Evolutionary conservation across 1,140 invertebrate species (phyloP).

Genomic region (Trissolcus basalis): DNA sequence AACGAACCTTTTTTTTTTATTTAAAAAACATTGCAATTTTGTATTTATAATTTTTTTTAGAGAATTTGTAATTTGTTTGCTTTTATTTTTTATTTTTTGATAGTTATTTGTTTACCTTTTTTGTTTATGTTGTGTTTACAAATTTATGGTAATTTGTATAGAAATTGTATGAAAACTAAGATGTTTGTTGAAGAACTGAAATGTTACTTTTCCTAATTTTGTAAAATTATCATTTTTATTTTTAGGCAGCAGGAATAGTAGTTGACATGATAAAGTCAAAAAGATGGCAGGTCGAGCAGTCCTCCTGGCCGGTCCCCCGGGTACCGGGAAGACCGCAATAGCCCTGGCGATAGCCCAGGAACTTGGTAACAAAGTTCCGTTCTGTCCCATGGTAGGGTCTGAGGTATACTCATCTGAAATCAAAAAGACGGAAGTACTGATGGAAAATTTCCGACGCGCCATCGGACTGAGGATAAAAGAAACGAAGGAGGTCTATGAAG

Average conservation of each 20-base stretch:
- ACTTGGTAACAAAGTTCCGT: constrained; percentile 98
- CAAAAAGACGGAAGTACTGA: constrained; percentile 99
- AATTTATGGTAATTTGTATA: too few species aligned
- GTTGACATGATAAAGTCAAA: constrained; percentile 97
- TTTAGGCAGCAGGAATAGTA: constrained; percentile 94
- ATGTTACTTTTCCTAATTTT: too few species aligned
- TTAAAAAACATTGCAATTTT: too few species aligned
- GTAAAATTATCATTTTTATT: constrained; percentile 4
- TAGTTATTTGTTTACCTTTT: too few species aligned
- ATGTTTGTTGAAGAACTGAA: not conserved
- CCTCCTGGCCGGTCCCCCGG: constrained; percentile 96
- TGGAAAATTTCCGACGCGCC: constrained; percentile 99
- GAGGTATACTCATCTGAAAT: constrained; percentile 99
- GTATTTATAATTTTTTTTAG: too few species aligned
- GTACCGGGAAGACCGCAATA: constrained; percentile 99
- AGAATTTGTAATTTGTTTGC: too few species aligned
- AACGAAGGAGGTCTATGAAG: constrained; percentile 99
- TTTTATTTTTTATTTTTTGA: too few species aligned
- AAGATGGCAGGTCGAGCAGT: constrained; percentile 99
- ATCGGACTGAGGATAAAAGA: constrained; percentile 97
- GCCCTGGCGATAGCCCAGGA: constrained; percentile 99
- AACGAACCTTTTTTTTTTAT: too few species aligned
- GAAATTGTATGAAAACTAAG: too few species aligned
- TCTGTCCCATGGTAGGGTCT: constrained; percentile 99
- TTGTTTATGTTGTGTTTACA: too few species aligned